Evolutionary conservation across 2,888 invertebrate genomes (phyloP), one percentile per base, ranked within the genome.

Genomic region (Drosophila fungiperda): DNA sequence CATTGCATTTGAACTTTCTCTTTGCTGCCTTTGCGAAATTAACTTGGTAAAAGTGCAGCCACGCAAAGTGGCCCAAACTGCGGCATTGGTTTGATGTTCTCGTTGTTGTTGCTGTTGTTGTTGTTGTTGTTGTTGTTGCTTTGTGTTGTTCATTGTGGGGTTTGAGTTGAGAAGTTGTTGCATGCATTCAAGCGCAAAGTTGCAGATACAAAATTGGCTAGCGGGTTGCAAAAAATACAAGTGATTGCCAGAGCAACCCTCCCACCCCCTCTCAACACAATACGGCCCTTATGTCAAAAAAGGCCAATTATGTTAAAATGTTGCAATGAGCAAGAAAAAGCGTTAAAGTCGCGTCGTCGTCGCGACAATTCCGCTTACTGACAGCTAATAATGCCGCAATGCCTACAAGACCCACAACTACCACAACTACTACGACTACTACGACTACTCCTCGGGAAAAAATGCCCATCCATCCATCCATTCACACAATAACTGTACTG

Each of bases 281-380:
- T n/a, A n/a, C n/a, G 75, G 75, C 73, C 82, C 74, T 81, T 78
- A 80, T 82, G 90, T 76, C 86, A 89, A 87, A 89, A 89, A 89
- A 89, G 90, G 90, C 80, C 87, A 87, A 87, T 87, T 90, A 87
- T 87, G 87, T 87, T 90, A 87, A 87, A 90, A 87, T 90, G 87
- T 89, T 87, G 57, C 64, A 55, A 45, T 63, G 65, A 72, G 73
- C 69, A 82, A 73, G 78, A 73, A 86, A 71, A 74, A 78, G 71
- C 74, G 83, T 69, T 64, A 66, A 75, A 72, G 83, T 75, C 69
- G 82, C 79, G 73, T 75, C 69, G 29, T 72, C 78, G 73, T 64
- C 82, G 90, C 88, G 88, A 83, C 87, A 90, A 85, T 90, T 89
- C 86, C 90, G 81, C 76, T 87, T 73, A 89, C 88, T 83, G 87